Conservation (phyloP, 2,888 invertebrate genomes). For the Nebria salina region DNA sequence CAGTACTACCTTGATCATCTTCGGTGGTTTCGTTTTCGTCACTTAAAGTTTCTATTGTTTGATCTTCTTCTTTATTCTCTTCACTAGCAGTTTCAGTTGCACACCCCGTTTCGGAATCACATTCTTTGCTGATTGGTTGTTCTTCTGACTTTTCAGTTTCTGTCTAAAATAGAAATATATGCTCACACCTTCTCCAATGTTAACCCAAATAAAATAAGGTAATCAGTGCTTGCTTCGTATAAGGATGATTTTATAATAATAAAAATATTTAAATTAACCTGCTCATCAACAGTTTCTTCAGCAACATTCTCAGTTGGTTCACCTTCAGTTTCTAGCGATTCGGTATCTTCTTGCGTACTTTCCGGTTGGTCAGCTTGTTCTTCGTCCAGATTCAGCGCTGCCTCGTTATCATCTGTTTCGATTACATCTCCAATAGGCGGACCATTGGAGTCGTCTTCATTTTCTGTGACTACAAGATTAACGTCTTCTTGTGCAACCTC, state of each 20-base stretch:
- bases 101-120: conserved; percentile 4
- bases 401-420: conserved; percentile 54
- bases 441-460: conserved; percentile 58
- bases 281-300: conserved; percentile 43
- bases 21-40: background rate
- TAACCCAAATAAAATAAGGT: no score
- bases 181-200: no score
- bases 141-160: background rate
- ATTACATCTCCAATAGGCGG: conserved; percentile 50
- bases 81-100: conserved; percentile 19
- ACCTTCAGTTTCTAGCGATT: conserved; percentile 49
- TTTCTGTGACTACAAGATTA: conserved; percentile 50
- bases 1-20: conserved; percentile 13
- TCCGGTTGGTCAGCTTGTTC: conserved; percentile 40
- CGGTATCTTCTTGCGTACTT: conserved; percentile 52
- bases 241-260: background rate
- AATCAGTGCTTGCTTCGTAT: no score
- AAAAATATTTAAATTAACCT: background rate
- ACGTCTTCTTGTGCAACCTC: conserved; percentile 42
- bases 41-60: background rate
- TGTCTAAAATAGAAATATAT: background rate
- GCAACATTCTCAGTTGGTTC: conserved; percentile 51
- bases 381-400: conserved; percentile 42
- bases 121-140: background rate
- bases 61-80: background rate